A percentile compares a stretch with the other conserved stretches of the same genome.
Conservation (phyloP, 30 jellyfish, hydroid and myxozoan genomes). For the Clytia hemisphaerica region DNA sequence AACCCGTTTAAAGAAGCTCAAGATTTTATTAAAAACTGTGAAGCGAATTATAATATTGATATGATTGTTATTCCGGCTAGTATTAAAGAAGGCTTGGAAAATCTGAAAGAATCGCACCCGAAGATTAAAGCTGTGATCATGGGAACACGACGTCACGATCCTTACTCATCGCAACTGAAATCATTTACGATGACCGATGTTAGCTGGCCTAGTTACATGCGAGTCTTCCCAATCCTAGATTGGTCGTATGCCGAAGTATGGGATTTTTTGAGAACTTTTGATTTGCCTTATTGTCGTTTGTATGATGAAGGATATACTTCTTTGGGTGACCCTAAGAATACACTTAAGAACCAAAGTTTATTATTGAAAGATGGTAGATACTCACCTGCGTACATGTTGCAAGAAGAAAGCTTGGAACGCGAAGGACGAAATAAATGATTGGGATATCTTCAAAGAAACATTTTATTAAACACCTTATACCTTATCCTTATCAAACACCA, state of each 20-base stretch:
- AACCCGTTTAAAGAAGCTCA: constrained; percentile 87
- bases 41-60: constrained; percentile 35
- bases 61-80: constrained; percentile 52
- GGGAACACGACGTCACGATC: constrained; percentile 99
- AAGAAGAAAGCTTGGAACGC: constrained; percentile 61
- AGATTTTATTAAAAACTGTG: constrained; percentile 54
- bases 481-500: no score
- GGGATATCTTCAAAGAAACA: no score
- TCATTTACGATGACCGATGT: constrained; percentile 79
- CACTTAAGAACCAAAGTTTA: constrained; percentile 62
- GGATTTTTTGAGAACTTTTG: constrained; percentile 46
- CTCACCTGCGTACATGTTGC: constrained; percentile 64
- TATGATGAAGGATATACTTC: constrained; percentile 95
- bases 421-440: constrained; percentile 49
- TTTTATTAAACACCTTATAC: no score
- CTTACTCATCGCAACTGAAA: constrained; percentile 64
- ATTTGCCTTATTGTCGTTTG: constrained; percentile 68
- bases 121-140: constrained; percentile 69
- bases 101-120: constrained; percentile 48
- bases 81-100: constrained; percentile 68
- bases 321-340: constrained; percentile 64
- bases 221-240: constrained; percentile 82
- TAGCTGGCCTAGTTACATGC: constrained; percentile 89
- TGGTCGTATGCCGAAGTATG: constrained; percentile 94
- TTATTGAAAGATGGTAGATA: constrained; percentile 60